Evolutionary conservation across 2,113 vertebrate genomes (phyloP).

Genomic region (Apus apus): DNA sequence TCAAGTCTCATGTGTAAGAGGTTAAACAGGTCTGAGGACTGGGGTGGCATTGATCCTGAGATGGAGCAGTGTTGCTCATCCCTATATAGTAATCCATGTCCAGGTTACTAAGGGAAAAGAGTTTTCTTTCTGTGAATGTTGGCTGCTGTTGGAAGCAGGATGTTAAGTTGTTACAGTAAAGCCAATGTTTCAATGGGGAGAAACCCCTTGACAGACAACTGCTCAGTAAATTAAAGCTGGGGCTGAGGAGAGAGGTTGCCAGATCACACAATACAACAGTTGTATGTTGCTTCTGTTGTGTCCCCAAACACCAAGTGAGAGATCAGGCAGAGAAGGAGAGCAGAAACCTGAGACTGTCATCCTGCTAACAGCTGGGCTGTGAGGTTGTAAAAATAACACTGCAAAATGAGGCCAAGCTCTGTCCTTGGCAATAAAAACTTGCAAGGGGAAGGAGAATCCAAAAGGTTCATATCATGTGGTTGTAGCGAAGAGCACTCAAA

Average conservation of each 20-base stretch:
- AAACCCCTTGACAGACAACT: constrained; percentile 50
- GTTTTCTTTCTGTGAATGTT: neutral
- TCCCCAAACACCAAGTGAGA: neutral
- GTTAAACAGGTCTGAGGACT: neutral
- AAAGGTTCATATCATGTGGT: neutral
- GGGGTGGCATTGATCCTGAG: neutral
- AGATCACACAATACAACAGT: constrained; percentile 25
- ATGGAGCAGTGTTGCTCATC: neutral
- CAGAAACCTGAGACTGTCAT: neutral
- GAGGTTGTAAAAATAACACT: neutral
- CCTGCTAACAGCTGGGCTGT: neutral
- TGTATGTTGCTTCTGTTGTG: constrained; percentile 20
- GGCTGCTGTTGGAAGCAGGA: neutral
- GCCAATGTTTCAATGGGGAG: constrained; percentile 29
- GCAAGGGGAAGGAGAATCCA: neutral
- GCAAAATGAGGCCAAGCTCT: neutral
- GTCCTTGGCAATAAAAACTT: neutral
- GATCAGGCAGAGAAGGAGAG: constrained; percentile 12
- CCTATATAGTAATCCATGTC: neutral
- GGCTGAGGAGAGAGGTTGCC: constrained; percentile 27
- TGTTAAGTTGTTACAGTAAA: neutral
- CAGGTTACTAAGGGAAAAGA: neutral
- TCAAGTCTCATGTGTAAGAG: neutral
- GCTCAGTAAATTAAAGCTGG: constrained; percentile 52
- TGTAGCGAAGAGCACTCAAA: neutral